These are phyloP conservation scores for Heliornis fulica DNA, from an alignment of 2,113 vertebrate species.

Conservation along the genomic window DNA sequence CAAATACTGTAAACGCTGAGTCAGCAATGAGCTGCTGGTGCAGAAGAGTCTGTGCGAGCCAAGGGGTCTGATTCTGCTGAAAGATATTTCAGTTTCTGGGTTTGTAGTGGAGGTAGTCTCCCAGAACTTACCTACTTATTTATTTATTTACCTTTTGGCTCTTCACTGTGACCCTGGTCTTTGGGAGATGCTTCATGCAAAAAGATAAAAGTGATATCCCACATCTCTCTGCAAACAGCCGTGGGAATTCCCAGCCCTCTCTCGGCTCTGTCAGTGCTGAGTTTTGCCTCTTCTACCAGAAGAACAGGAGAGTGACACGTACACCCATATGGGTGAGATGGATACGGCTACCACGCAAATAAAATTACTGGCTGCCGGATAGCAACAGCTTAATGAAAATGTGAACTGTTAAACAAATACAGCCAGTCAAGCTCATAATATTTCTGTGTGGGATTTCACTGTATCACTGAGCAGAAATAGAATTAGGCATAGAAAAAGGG, in stretches of 20 bases:
- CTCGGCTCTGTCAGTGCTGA: neutral
- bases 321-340: neutral
- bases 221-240: neutral
- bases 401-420: constrained; percentile 72
- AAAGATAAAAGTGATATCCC: neutral
- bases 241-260: neutral
- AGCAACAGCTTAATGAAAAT: constrained; percentile 72
- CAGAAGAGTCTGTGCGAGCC: neutral
- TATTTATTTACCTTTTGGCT: neutral
- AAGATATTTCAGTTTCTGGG: neutral
- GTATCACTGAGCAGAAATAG: constrained; percentile 48
- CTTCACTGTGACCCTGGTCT: neutral
- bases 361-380: constrained; percentile 61
- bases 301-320: neutral
- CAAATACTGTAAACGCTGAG: neutral
- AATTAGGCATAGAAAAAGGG: constrained; percentile 2
- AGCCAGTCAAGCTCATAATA: constrained; percentile 61
- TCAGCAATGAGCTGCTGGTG: neutral
- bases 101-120: neutral
- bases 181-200: neutral
- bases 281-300: constrained; percentile 3
- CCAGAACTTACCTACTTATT: neutral
- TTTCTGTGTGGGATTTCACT: constrained; percentile 52
- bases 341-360: constrained; percentile 59
- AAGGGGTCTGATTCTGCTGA: neutral